Base-by-base conservation (phyloP, 2,888 invertebrate genomes). In the Ischnus inquisitorius region DNA sequence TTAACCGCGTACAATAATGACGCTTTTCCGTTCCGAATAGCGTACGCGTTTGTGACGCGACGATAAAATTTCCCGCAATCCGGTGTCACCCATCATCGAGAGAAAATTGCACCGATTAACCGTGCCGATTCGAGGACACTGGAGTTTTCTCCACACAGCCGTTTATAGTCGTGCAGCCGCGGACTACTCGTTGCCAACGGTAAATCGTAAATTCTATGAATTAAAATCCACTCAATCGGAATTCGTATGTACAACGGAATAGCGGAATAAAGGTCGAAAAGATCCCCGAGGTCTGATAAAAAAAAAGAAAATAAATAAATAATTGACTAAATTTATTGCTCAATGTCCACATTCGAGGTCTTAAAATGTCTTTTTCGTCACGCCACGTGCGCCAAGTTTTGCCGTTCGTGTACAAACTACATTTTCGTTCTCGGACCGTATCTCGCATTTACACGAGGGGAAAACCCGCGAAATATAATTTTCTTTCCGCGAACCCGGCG, bases 1-100 rank as follows among this genome's bases (percentile, higher is more conserved):
- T 43, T 57, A 60, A 57, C 43, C 54, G 51, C 65, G 67, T 67
- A 67, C 43, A 10, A 12, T 75, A 88, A 87, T 86, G 87, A 87
- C 82, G 83, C 86, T 87, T 88, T 89, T 88, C 88, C 88, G 87
- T 86, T 86, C 84, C 81, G 84, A 87, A 88, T 82, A 65, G 78
- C 65, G 77, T 84, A 81, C 57, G 54, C 78, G 25, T 16, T 54
- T 43, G n/a, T 54, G 16, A 19, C 54, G 25, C 48, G 48, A 6
- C 43, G 14, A 67, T 41, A 25, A 71, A 43, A 25, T 62, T 62
- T 64, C 28, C 51, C 65, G 64, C 25, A 60, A 67, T 71, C 54
- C 67, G 65, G 48, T 28, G 39, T 62, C 10, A 39, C 72, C 8
- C 39, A 69, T 12, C 48, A 5, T 43, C 62, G 54, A 74, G 62